phyloP scores from a whole-genome alignment of 2,888 invertebrate genomes.

The Epicampocera succincta region DNA sequence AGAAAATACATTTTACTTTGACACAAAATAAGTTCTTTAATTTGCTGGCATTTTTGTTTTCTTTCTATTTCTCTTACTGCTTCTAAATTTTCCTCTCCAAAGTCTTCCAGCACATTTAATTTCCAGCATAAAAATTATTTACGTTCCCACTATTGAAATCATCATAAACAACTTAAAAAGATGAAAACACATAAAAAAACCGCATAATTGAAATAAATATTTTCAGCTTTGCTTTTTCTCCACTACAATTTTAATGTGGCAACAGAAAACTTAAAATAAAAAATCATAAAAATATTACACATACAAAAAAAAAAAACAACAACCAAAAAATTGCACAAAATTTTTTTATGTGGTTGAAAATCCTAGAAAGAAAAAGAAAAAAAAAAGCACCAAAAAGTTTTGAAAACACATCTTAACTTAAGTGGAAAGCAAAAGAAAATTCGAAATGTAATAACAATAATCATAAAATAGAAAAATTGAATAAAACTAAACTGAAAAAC shows the following conservation, averaged over 20 bases:
- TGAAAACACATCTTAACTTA: slow-evolving; percentile 61
- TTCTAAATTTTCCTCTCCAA: background rate
- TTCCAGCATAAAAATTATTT: slow-evolving; percentile 56
- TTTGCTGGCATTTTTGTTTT: background rate
- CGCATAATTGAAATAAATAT: slow-evolving; percentile 65
- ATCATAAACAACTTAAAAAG: slow-evolving; percentile 54
- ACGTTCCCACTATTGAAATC: slow-evolving; percentile 53
- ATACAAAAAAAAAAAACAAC: slow-evolving; percentile 4
- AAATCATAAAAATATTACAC: slow-evolving; percentile 49
- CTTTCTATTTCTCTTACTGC: background rate
- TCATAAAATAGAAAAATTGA: slow-evolving; percentile 62
- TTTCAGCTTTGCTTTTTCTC: slow-evolving; percentile 31
- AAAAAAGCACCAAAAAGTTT: slow-evolving; percentile 51
- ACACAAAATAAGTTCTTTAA: background rate
- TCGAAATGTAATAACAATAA: slow-evolving; percentile 66
- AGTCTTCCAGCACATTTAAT: slow-evolving; percentile 58
- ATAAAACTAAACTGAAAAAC: slow-evolving; percentile 46
- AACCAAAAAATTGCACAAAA: background rate
- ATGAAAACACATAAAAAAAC: slow-evolving; percentile 66
- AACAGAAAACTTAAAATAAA: slow-evolving; percentile 6
- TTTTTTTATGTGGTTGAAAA: no score
- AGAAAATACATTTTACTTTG: slow-evolving; percentile 1
- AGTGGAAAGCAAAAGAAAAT: slow-evolving; percentile 47
- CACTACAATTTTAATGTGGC: background rate
- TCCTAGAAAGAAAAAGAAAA: background rate